Evolutionary conservation across 2,888 invertebrate species (phyloP).

Genomic region (Apoda limacodes): DNA sequence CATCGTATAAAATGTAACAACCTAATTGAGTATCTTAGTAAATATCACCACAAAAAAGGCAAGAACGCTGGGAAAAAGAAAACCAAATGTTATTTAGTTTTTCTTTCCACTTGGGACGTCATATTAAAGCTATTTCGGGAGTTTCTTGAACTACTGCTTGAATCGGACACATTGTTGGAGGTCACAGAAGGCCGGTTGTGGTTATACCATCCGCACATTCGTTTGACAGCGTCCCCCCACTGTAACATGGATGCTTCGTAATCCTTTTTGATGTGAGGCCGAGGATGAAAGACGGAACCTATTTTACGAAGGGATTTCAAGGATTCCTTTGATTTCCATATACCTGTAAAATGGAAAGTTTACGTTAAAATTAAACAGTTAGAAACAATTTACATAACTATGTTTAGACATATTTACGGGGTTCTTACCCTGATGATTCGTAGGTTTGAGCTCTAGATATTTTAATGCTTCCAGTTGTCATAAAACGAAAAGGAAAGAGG

Average conservation of each 20-base stretch:
- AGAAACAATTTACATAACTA: too few species aligned
- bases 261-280: conserved; percentile 35
- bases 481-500: too few species aligned
- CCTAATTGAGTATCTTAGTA: conserved; percentile 16
- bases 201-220: conserved; percentile 70
- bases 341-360: too few species aligned
- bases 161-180: conserved; percentile 26
- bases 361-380: too few species aligned
- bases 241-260: conserved; percentile 47
- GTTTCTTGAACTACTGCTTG: conserved; percentile 24
- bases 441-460: too few species aligned
- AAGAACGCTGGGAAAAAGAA: conserved; percentile 37
- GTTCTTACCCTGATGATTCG: too few species aligned
- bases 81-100: conserved; percentile 54
- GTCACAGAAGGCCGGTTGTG: conserved; percentile 24
- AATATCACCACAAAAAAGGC: conserved; percentile 43
- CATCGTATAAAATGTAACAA: too few species aligned
- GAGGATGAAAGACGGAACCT: conserved; percentile 73
- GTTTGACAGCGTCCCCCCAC: conserved; percentile 71
- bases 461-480: too few species aligned
- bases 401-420: too few species aligned
- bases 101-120: conserved; percentile 27
- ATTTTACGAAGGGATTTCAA: conserved; percentile 69
- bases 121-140: conserved; percentile 37
- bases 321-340: conserved; percentile 80